Evolutionary conservation across 2,888 invertebrate species (phyloP).

Genomic region (Matsumyia berberina): DNA sequence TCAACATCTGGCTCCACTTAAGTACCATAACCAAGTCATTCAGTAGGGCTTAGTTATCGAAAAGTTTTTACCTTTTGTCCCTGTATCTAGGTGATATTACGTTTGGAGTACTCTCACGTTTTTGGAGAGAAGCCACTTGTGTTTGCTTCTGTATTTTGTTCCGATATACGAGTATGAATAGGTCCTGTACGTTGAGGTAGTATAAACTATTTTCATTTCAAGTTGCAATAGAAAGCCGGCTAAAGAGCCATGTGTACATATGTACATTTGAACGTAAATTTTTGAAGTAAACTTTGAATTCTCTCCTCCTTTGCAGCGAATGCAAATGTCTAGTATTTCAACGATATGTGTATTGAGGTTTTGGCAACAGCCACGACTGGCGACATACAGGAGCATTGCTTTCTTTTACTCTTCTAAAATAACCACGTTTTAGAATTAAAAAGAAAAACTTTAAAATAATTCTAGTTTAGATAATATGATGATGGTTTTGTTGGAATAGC

Average conservation of each 20-base stretch:
- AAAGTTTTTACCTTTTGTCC: conserved; percentile 35
- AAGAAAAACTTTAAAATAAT: background rate
- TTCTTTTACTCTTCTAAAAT: too few relatives aligned
- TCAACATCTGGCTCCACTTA: conserved; percentile 18
- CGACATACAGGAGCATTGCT: too few relatives aligned
- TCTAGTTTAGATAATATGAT: background rate
- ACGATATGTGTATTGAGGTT: too few relatives aligned
- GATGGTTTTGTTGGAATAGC: background rate
- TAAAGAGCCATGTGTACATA: too few relatives aligned
- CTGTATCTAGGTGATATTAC: background rate
- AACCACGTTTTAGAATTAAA: background rate
- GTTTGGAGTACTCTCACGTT: conserved; percentile 15
- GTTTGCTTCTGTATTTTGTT: conserved; percentile 1
- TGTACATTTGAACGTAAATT: too few relatives aligned
- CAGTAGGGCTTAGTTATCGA: conserved; percentile 11
- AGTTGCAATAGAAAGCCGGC: background rate
- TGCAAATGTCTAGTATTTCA: too few relatives aligned
- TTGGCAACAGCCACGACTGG: too few relatives aligned
- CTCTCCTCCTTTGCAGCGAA: too few relatives aligned
- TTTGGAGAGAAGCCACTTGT: conserved; percentile 29
- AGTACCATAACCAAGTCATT: conserved; percentile 45
- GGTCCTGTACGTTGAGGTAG: too few relatives aligned
- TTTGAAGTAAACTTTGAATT: too few relatives aligned
- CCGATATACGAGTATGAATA: conserved; percentile 1
- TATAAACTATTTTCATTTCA: background rate